Evolutionary conservation across 2,113 vertebrate species (phyloP).

Genomic region (Thryonomys swinderianus): DNA sequence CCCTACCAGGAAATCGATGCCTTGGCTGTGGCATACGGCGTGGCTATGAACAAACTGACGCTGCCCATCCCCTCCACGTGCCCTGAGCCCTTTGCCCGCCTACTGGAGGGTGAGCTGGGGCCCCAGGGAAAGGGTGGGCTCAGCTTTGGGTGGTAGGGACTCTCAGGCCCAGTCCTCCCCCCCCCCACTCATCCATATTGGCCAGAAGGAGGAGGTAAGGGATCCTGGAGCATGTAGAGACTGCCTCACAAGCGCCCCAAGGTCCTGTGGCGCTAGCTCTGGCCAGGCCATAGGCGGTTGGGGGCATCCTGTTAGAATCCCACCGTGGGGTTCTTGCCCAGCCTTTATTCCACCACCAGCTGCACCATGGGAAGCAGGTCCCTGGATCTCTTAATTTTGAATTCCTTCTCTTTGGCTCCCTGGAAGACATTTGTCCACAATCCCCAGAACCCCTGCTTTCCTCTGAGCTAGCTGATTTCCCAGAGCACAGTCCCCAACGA

Average conservation of each 20-base stretch:
- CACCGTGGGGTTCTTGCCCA: not conserved
- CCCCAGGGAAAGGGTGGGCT: conserved; percentile 64
- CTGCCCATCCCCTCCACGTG: conserved; percentile 95
- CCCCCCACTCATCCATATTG: not conserved
- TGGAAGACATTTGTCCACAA: not conserved
- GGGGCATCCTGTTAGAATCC: not conserved
- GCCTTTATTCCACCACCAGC: not conserved
- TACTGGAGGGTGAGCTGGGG: conserved; percentile 90
- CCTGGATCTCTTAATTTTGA: not conserved
- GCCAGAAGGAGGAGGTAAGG: not conserved
- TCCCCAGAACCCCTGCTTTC: not conserved
- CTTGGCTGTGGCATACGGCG: conserved; percentile 94
- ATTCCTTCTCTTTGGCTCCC: not conserved
- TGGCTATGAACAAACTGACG: conserved; percentile 96
- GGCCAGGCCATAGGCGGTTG: conserved; percentile 75
- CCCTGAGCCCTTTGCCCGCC: conserved; percentile 93
- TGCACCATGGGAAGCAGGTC: not conserved
- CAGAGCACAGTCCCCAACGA: not conserved
- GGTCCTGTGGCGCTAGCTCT: conserved; percentile 86
- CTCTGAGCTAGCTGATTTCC: not conserved
- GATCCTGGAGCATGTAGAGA: not conserved
- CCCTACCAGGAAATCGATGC: conserved; percentile 95
- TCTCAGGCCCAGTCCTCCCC: conserved; percentile 62
- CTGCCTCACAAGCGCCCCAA: conserved; percentile 79
- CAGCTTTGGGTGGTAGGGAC: conserved; percentile 53